These are phyloP conservation scores for Sparus aurata DNA, from an alignment of 2,797 vertebrate species.

Conservation along the genomic window DNA sequence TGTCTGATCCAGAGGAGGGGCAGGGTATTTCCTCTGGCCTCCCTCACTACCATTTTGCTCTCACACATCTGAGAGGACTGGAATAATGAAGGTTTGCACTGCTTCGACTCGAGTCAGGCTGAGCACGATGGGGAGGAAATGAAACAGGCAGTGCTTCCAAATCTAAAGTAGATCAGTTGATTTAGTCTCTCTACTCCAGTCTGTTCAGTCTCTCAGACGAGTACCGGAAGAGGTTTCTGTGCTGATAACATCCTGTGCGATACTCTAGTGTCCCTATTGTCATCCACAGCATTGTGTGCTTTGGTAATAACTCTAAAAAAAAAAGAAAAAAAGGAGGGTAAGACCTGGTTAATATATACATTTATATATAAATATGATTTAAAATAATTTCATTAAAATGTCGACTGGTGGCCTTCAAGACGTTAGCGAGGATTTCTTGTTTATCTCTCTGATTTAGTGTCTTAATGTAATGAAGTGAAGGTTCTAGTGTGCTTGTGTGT, in stretches of 20 bases:
- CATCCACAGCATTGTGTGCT: conserved; percentile 56
- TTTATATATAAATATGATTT: conserved; percentile 68
- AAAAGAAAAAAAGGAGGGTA: conserved; percentile 23
- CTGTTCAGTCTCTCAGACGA: conserved; percentile 38
- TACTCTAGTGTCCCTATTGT: conserved; percentile 51
- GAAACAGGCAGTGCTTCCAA: conserved; percentile 67
- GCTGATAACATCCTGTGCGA: conserved; percentile 58
- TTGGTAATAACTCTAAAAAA: conserved; percentile 50
- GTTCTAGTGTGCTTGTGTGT: conserved; percentile 68
- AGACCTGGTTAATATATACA: conserved; percentile 71
- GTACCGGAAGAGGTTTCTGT: conserved; percentile 41
- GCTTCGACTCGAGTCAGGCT: conserved; percentile 26
- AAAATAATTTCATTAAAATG: conserved; percentile 68
- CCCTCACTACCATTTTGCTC: conserved; percentile 34
- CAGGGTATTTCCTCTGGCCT: conserved; percentile 31
- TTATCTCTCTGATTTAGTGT: conserved; percentile 76
- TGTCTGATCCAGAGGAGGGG: conserved; percentile 49
- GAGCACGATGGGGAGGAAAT: conserved; percentile 24
- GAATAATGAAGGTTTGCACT: conserved; percentile 22
- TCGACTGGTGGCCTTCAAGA: conserved; percentile 81
- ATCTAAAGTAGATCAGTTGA: conserved; percentile 34
- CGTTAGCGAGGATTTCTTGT: conserved; percentile 59
- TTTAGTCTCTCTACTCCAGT: conserved; percentile 32
- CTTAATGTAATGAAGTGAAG: conserved; percentile 74
- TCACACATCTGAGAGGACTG: conserved; percentile 42